These are phyloP conservation scores for Colletes latitarsis DNA, from an alignment of 1,140 invertebrate species.

Conservation along the genomic window DNA sequence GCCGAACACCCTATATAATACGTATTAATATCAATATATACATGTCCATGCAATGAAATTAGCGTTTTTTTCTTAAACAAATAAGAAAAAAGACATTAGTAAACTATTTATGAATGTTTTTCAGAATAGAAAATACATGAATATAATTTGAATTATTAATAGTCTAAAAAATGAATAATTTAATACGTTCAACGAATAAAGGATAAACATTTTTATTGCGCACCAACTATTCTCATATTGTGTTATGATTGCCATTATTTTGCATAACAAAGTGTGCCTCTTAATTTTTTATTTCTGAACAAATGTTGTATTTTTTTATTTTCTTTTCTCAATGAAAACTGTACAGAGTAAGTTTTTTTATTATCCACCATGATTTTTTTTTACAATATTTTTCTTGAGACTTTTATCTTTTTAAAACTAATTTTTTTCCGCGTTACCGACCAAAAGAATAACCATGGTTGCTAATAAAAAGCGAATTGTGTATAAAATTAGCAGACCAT, in stretches of 20 bases:
- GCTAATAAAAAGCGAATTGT: conserved; percentile 22
- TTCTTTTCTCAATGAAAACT: conserved; percentile 3
- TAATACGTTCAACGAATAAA: neutral
- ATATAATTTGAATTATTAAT: neutral
- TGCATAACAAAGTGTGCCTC: conserved; percentile 58
- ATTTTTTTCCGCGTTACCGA: neutral
- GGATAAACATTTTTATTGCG: neutral
- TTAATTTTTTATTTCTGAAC: conserved; percentile 18
- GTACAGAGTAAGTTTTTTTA: conserved; percentile 32
- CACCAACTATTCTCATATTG: conserved; percentile 44
- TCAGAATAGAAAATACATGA: no score
- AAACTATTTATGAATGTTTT: no score
- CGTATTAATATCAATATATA: no score
- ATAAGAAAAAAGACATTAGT: neutral
- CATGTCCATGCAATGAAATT: no score
- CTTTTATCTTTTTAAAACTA: neutral
- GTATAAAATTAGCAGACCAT: conserved; percentile 15
- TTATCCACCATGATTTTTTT: neutral
- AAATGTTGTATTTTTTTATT: conserved; percentile 26
- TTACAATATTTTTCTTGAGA: neutral
- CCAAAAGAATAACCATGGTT: neutral
- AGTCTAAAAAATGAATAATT: neutral
- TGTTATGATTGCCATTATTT: conserved; percentile 38
- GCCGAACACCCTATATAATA: no score
- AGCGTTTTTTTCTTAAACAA: no score